Percentiles rank a stretch among this genome's conserved stretches.
Conservation (phyloP, 2,888 invertebrate genomes). For the Torymus auratus region DNA sequence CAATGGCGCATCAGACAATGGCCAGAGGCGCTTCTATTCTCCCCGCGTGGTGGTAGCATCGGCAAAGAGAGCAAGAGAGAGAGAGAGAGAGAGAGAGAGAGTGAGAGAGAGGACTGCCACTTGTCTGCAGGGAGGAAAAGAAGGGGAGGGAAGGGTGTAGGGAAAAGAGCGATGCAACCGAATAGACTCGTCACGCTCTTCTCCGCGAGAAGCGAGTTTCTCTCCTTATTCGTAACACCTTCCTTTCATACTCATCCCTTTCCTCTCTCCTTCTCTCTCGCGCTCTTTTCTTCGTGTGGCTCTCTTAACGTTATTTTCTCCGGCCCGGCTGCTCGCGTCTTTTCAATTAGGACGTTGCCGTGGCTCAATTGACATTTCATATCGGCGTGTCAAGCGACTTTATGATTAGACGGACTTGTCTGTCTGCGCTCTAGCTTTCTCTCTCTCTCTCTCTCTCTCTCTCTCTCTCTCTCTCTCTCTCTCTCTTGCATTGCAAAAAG, state of each 20-base stretch:
- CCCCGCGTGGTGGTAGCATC: neutral
- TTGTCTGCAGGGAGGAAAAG: slow-evolving; percentile 3
- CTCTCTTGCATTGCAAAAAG: slow-evolving; percentile 10
- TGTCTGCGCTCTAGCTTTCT: neutral
- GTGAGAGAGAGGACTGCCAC: slow-evolving; percentile 8
- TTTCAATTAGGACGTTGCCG: slow-evolving; percentile 34
- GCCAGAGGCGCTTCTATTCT: slow-evolving; percentile 52
- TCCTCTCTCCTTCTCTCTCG: neutral
- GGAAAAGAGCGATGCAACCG: slow-evolving; percentile 28
- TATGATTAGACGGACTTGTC: slow-evolving; percentile 20
- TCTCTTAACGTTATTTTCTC: slow-evolving; percentile 16
- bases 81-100: slow-evolving; percentile 16
- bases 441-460: neutral
- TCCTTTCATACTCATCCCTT: neutral
- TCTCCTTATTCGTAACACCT: slow-evolving; percentile 10
- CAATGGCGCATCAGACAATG: slow-evolving; percentile 57
- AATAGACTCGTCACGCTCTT: slow-evolving; percentile 39
- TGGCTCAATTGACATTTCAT: slow-evolving; percentile 32
- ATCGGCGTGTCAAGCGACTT: slow-evolving; percentile 25
- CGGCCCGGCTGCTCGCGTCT: slow-evolving; percentile 1
- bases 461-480: neutral
- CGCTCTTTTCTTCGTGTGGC: neutral
- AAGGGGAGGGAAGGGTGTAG: neutral
- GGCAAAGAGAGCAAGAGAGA: neutral
- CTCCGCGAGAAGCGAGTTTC: neutral